Evolutionary conservation across 2,113 vertebrate species (phyloP), one percentile per base, ranked within the genome.

Genomic region (Tylochromis polylepis): DNA sequence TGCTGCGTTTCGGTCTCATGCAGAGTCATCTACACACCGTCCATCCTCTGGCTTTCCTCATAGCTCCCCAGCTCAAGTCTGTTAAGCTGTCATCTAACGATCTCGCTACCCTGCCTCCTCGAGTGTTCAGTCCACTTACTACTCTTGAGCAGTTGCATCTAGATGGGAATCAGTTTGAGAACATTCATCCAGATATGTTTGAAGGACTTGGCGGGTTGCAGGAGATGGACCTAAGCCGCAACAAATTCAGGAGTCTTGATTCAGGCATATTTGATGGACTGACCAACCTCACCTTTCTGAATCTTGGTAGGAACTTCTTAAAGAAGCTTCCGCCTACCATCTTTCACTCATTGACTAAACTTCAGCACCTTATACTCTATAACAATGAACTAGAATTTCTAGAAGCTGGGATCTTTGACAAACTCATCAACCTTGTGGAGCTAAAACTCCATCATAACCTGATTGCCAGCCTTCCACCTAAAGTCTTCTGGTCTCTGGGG

Each of bases 281-380:
- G 24, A 41, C 49, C 81, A 96, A 91, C 27, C 96, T 99, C 18
- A 91, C 5, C 6, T 34, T 43, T 34, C 82, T 98, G 83, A 97
- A 98, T 90, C 90, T 99, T 10, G 97, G 96, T 0, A 95, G 85
- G 79, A 98, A 98, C 92, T 91, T 15, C 67, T 91, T 99, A 79
- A 94, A 94, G 34, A 91, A 67, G 5, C 92, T 99, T 65, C 96
- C 97, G 16, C 79, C 78, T 5, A 95, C 87, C 15, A 41, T 97
- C 81, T 97, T 99, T 86, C 91, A 83, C 58, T 82, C 94, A 0
- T 95, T 98, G 93, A 89, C 85, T 11, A 91, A 94, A 49, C 97
- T 98, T 5, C 77, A 91, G 78, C 51, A 16, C 2, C 96, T 99
- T 3, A 11, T 86, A 11, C 88, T 99, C 3, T 96, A 96, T 89